Percentiles rank a stretch among this genome's conserved stretches.
These are phyloP conservation scores for Euplexia lucipara DNA, from an alignment of 2,888 invertebrate species.

Conservation along the genomic window DNA sequence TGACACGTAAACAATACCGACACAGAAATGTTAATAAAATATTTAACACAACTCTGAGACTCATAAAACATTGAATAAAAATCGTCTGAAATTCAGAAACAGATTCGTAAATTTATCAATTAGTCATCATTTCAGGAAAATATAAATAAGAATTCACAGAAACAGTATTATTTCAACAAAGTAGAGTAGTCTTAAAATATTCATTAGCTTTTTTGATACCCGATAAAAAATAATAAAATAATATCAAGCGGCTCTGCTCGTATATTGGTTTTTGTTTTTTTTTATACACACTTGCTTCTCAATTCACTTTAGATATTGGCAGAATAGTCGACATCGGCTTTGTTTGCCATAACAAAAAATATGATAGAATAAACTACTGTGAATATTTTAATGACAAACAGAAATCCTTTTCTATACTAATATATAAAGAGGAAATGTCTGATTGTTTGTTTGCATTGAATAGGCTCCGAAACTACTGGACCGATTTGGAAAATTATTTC, in stretches of 20 bases:
- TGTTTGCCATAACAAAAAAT: background rate
- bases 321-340: too few relatives aligned
- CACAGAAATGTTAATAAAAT: constrained; percentile 21
- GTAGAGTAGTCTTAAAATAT: constrained; percentile 31
- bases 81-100: background rate
- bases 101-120: constrained; percentile 18
- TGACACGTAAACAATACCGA: background rate
- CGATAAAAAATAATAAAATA: background rate
- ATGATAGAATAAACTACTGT: too few relatives aligned
- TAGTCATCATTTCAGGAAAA: constrained; percentile 21
- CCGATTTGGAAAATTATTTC: too few relatives aligned
- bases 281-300: too few relatives aligned
- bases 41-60: constrained; percentile 10
- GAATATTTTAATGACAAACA: background rate
- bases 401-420: background rate
- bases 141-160: constrained; percentile 31
- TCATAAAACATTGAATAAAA: constrained; percentile 11
- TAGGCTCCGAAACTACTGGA: too few relatives aligned
- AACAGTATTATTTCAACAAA: constrained; percentile 16
- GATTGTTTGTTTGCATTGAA: too few relatives aligned
- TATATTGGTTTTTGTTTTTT: too few relatives aligned
- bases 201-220: constrained; percentile 8
- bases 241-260: too few relatives aligned
- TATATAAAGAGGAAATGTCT: too few relatives aligned
- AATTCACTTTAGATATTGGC: too few relatives aligned